Percentiles rank a stretch among this genome's conserved stretches.
phyloP scores from a whole-genome alignment of 1,140 invertebrate genomes.

The Aphaenogaster floridana region DNA sequence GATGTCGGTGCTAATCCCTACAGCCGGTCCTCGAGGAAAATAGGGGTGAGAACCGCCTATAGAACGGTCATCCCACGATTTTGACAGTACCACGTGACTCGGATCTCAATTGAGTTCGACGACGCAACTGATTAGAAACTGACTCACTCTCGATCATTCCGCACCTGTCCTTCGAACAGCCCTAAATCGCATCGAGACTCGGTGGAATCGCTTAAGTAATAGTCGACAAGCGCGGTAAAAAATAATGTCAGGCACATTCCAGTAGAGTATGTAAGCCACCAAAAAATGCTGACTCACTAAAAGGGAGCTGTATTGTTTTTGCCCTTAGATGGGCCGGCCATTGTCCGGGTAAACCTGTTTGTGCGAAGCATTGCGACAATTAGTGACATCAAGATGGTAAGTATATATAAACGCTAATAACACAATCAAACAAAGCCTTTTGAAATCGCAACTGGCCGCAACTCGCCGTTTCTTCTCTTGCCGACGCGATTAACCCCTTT shows the following conservation, averaged over 20 bases:
- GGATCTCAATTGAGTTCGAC: not conserved
- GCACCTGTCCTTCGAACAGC: not conserved
- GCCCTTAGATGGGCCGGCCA: constrained; percentile 95
- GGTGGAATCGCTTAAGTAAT: constrained; percentile 35
- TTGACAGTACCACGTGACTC: constrained; percentile 10
- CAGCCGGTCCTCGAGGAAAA: constrained; percentile 32
- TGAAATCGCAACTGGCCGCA: constrained; percentile 67
- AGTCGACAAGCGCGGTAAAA: constrained; percentile 35
- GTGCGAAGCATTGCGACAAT: constrained; percentile 98
- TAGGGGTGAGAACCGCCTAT: not conserved
- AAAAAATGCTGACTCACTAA: constrained; percentile 80
- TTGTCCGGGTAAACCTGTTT: constrained; percentile 98
- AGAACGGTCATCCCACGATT: not conserved
- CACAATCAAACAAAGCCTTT: constrained; percentile 71
- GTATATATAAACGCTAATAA: constrained; percentile 87
- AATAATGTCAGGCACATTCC: constrained; percentile 56
- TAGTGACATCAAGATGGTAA: constrained; percentile 99
- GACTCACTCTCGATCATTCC: constrained; percentile 28
- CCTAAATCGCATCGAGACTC: constrained; percentile 30
- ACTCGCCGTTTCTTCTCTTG: constrained; percentile 75
- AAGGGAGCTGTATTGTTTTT: constrained; percentile 86
- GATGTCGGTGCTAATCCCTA: not conserved
- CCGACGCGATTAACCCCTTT: constrained; percentile 71
- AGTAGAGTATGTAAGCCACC: constrained; percentile 75
- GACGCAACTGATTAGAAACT: constrained; percentile 1